These are phyloP conservation scores for Lottia gigantea DNA, from an alignment of 2,888 invertebrate genomes.

Conservation along the genomic window DNA sequence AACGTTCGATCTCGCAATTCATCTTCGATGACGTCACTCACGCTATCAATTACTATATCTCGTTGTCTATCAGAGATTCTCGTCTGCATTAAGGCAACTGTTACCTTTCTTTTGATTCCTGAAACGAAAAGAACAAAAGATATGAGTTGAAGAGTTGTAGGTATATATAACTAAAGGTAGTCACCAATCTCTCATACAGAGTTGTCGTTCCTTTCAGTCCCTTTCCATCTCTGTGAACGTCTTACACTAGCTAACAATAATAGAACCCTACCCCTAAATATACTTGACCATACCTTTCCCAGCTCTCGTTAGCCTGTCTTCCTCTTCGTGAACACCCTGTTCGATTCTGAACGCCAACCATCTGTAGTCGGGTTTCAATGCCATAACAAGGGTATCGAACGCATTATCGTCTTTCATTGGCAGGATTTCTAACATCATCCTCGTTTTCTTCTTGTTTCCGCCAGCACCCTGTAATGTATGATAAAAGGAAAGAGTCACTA, in stretches of 20 bases:
- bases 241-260: too few species aligned
- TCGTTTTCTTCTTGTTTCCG: constrained; percentile 20
- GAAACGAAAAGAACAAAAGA: not conserved
- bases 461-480: not conserved
- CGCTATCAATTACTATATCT: constrained; percentile 20
- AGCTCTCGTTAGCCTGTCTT: constrained; percentile 15
- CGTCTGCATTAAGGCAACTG: constrained; percentile 26
- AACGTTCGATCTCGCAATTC: constrained; percentile 22
- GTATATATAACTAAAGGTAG: too few species aligned
- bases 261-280: not conserved
- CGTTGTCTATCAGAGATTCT: constrained; percentile 30
- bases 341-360: constrained; percentile 37
- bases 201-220: too few species aligned
- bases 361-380: constrained; percentile 34
- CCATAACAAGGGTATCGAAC: constrained; percentile 35
- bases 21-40: constrained; percentile 23
- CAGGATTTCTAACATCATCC: constrained; percentile 21
- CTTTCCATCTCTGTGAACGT: too few species aligned
- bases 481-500: not conserved
- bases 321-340: constrained; percentile 24
- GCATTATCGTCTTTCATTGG: constrained; percentile 26
- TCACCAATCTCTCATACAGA: too few species aligned
- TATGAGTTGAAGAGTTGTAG: not conserved
- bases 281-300: constrained; percentile 14
- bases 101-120: constrained; percentile 27